Evolutionary conservation across 2,113 vertebrate genomes (phyloP).

Genomic region (Callocephalon fimbriatum): DNA sequence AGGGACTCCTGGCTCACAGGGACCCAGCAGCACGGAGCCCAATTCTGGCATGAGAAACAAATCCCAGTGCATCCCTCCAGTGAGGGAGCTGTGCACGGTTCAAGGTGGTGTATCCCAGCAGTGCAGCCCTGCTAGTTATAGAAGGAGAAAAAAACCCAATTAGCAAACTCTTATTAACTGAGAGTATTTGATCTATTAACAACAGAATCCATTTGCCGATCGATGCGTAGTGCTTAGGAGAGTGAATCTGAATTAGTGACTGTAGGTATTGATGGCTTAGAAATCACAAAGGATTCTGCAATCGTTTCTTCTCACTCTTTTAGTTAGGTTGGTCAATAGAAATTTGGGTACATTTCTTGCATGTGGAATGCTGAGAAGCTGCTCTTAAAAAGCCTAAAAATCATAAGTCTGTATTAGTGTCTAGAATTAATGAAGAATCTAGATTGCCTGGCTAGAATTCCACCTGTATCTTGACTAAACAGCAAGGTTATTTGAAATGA

Average conservation of each 20-base stretch:
- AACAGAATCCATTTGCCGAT: not conserved
- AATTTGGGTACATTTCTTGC: not conserved
- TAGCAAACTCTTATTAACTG: not conserved
- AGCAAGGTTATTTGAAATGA: not conserved
- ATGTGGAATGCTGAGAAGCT: not conserved
- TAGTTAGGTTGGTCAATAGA: not conserved
- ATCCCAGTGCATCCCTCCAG: fast-evolving
- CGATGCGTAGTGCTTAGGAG: not conserved
- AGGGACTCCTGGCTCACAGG: fast-evolving
- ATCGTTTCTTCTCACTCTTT: not conserved
- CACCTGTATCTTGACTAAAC: not conserved
- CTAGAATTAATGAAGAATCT: not conserved
- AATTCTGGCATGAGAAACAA: fast-evolving
- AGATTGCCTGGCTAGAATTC: not conserved
- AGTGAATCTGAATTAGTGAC: not conserved
- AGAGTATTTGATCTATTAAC: not conserved
- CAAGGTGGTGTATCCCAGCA: not conserved
- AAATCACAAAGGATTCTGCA: not conserved
- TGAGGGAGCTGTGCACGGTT: fast-evolving
- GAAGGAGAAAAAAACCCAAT: not conserved
- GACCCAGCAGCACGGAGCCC: fast-evolving
- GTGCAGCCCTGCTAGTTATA: not conserved
- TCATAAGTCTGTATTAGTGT: not conserved
- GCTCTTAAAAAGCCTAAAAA: not conserved
- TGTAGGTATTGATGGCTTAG: not conserved